Base-by-base conservation (phyloP, 2,113 vertebrate genomes). In the Percina caprodes region DNA sequence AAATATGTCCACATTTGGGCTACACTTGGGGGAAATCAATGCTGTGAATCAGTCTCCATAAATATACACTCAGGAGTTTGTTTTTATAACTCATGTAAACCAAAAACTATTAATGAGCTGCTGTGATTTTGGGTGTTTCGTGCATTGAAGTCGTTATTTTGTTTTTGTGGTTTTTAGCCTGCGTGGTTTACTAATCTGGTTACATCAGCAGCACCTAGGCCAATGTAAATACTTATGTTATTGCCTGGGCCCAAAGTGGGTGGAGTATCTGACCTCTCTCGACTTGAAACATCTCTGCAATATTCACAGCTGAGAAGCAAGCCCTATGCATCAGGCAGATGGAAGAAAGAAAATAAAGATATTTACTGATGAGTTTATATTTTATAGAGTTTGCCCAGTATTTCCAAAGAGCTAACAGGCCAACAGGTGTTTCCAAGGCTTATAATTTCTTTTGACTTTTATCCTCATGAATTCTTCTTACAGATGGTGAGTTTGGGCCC, bases 221-320 rank as follows among this genome's bases (percentile, higher is more conserved):
- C 89, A 91, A 55, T 78, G 74, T 91, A 93, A 94, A 94, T 90
- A 91, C 71, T 87, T 84, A 61, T 83, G 79, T 92, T 83, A 91
- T 67, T 58, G 77, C 74, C 23, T 78, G 61, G 55, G 60, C 84
- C 79, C 55, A 58, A 33, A 62, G 52, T 72, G 74, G 87, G 86
- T 81, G 85, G 89, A 85, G 71, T 59, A 59, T 46, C 63, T 90
- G 84, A 87, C 79, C 82, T 76, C 63, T 87, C 30, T 69, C 7
- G 11, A 86, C 79, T 56, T 79, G 56, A 80, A 80, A 26, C n/a
- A 70, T 69, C 49, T 80, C 9, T 0, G 39, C 15, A 74, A 8
- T 63, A 48, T 74, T 67, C 59, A 56, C 33, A 76, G 49, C 35
- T 83, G 45, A 75, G 62, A 30, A 80, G 24, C 54, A 52, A 61